phyloP scores from a whole-genome alignment of 1,140 invertebrate species.

The Piezodorus guildinii region DNA sequence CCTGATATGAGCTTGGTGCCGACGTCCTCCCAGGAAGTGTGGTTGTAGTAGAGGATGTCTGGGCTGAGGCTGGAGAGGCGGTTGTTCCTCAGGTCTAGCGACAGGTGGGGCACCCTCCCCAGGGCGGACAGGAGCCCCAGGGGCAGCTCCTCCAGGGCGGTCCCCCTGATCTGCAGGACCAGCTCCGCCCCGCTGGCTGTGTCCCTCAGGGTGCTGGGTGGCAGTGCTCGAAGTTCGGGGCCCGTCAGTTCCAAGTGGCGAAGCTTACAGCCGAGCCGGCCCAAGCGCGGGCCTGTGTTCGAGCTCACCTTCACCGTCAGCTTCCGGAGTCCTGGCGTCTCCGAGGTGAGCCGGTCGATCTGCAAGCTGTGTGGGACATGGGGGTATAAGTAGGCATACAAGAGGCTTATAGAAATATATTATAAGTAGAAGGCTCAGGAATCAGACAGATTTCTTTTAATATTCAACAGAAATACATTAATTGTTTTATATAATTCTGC shows the following conservation, averaged over 20 bases:
- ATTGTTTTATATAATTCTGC: too few relatives aligned
- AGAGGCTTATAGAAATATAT: too few relatives aligned
- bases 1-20: slow-evolving; percentile 69
- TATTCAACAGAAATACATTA: too few relatives aligned
- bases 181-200: slow-evolving; percentile 46
- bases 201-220: slow-evolving; percentile 52
- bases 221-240: slow-evolving; percentile 49
- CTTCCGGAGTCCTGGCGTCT: slow-evolving; percentile 37
- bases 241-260: slow-evolving; percentile 69
- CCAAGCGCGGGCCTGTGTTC: slow-evolving; percentile 18
- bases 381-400: too few relatives aligned
- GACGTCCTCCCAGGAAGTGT: slow-evolving; percentile 69
- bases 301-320: slow-evolving; percentile 52
- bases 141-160: slow-evolving; percentile 61
- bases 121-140: slow-evolving; percentile 63
- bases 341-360: neutral
- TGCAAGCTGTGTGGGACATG: neutral
- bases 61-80: slow-evolving; percentile 65
- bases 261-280: slow-evolving; percentile 56
- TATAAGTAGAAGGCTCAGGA: too few relatives aligned
- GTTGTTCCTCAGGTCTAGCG: slow-evolving; percentile 69
- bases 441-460: too few relatives aligned
- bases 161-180: slow-evolving; percentile 60
- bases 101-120: slow-evolving; percentile 56
- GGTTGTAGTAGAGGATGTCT: slow-evolving; percentile 75